Percentiles rank a stretch among this genome's conserved stretches.
Conservation (phyloP, 1,140 invertebrate species). For the Chironomus tepperi region DNA sequence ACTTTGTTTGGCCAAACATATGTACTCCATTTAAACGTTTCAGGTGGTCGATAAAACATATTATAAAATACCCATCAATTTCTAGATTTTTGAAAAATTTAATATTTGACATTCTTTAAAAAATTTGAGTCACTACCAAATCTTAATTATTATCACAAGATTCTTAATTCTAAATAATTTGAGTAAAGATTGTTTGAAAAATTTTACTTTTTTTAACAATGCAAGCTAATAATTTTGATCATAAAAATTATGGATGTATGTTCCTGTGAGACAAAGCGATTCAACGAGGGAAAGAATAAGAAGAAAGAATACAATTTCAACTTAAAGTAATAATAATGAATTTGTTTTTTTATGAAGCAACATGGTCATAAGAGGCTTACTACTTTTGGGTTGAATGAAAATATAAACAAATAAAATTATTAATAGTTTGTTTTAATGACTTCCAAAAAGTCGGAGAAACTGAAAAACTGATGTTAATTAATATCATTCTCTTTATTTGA, state of each 20-base stretch:
- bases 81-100: no score
- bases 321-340: not conserved
- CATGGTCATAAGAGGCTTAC: not conserved
- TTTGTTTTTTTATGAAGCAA: not conserved
- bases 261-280: not conserved
- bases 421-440: constrained; percentile 14
- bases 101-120: no score
- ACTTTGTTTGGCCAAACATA: no score
- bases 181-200: not conserved
- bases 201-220: not conserved
- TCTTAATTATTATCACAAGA: no score
- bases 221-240: not conserved
- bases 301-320: not conserved
- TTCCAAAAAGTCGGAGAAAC: not conserved
- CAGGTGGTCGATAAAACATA: no score
- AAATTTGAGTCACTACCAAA: no score
- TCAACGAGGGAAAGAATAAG: not conserved
- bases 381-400: not conserved
- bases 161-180: no score
- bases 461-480: constrained; percentile 2
- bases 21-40: no score
- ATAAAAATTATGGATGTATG: not conserved
- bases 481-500: not conserved
- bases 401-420: constrained; percentile 15
- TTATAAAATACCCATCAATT: no score